Conservation (phyloP, 2,888 invertebrate genomes). For the Tetragonisca angustula region DNA sequence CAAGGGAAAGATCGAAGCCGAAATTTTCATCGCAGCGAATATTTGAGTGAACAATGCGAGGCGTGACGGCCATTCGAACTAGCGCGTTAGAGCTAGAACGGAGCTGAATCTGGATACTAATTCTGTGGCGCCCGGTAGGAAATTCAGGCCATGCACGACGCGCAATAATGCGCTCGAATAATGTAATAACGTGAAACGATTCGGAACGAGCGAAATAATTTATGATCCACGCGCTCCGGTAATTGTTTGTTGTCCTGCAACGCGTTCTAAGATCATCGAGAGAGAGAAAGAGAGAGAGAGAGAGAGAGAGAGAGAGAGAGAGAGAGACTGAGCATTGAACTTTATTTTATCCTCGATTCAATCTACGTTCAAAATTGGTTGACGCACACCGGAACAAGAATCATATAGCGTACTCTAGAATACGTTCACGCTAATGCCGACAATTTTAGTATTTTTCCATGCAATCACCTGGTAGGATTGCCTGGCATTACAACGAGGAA, state of each 20-base stretch:
- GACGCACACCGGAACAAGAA: not conserved
- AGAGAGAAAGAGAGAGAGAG: too few relatives aligned
- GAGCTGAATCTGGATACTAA: slow-evolving; percentile 58
- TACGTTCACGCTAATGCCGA: not conserved
- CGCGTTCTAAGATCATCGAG: not conserved
- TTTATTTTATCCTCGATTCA: not conserved
- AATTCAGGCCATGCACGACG: slow-evolving; percentile 62
- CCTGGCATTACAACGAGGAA: not conserved
- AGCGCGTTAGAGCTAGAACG: slow-evolving; percentile 51
- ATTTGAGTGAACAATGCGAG: slow-evolving; percentile 50
- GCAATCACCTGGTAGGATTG: slow-evolving; percentile 8
- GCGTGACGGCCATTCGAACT: slow-evolving; percentile 69
- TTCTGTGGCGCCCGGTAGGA: slow-evolving; percentile 56
- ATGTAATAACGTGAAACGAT: slow-evolving; percentile 64
- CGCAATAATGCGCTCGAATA: slow-evolving; percentile 64
- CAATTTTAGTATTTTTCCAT: slow-evolving; percentile 15
- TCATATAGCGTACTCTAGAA: not conserved
- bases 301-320: too few relatives aligned
- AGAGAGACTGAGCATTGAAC: not conserved
- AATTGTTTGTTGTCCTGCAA: slow-evolving; percentile 43
- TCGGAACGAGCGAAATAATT: slow-evolving; percentile 62
- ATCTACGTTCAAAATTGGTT: not conserved
- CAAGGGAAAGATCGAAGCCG: slow-evolving; percentile 55
- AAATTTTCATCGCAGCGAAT: slow-evolving; percentile 58
- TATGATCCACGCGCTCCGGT: slow-evolving; percentile 50